phyloP scores from a whole-genome alignment of 2,797 vertebrate genomes.

The Sebastes vulpes region DNA sequence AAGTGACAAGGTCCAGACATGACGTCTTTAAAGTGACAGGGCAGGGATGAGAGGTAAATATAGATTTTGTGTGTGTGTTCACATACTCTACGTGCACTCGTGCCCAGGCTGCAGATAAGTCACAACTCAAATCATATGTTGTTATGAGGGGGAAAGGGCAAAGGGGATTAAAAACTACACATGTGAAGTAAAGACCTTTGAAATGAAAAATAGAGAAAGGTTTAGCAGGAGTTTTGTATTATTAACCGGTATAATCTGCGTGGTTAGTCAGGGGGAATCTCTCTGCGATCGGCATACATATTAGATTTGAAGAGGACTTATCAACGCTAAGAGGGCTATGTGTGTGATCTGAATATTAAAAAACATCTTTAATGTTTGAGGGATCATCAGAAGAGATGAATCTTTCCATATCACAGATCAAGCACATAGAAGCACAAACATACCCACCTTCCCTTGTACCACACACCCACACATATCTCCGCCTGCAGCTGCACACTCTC shows the following conservation, averaged over 20 bases:
- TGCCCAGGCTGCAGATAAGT: background rate
- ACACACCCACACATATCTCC: slow-evolving; percentile 41
- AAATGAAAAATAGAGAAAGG: slow-evolving; percentile 19
- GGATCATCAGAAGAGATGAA: slow-evolving; percentile 35
- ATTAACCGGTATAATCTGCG: slow-evolving; percentile 17
- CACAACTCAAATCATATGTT: background rate
- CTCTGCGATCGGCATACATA: slow-evolving; percentile 44
- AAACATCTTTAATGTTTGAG: slow-evolving; percentile 46
- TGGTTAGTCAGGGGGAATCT: slow-evolving; percentile 22
- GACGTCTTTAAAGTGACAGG: slow-evolving; percentile 83
- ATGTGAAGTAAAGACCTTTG: slow-evolving; percentile 5
- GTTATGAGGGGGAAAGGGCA: slow-evolving; percentile 6
- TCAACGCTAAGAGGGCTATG: slow-evolving; percentile 21
- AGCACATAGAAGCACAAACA: background rate
- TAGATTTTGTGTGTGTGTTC: slow-evolving; percentile 67
- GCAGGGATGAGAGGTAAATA: slow-evolving; percentile 85
- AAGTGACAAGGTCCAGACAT: slow-evolving; percentile 82
- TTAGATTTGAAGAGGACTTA: slow-evolving; percentile 52
- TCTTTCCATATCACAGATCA: slow-evolving; percentile 29
- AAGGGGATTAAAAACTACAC: background rate
- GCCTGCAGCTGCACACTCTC: slow-evolving; percentile 80
- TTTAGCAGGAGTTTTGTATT: background rate
- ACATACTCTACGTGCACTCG: background rate
- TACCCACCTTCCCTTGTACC: slow-evolving; percentile 3
- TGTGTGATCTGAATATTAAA: slow-evolving; percentile 59